These are phyloP conservation scores for Drosophila nebulosa DNA, from an alignment of 1,140 invertebrate genomes.

Conservation along the genomic window DNA sequence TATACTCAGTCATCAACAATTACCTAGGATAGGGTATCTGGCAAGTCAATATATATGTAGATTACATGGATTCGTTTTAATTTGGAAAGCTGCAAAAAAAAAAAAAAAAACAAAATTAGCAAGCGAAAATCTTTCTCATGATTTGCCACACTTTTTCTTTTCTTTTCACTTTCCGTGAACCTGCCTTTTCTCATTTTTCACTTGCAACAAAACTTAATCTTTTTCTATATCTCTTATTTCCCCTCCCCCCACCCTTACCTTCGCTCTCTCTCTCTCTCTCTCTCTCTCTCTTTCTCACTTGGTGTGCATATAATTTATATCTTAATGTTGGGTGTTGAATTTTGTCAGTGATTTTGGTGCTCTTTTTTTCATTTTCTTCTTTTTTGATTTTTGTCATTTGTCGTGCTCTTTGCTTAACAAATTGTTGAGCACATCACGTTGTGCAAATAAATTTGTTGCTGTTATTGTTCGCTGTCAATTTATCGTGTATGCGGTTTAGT, in stretches of 20 bases:
- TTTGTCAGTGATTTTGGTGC: neutral
- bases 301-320: slow-evolving; percentile 7
- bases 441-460: slow-evolving; percentile 46
- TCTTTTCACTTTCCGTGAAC: slow-evolving; percentile 15
- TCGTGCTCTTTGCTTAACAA: slow-evolving; percentile 29
- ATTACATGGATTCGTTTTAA: neutral
- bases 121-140: slow-evolving; percentile 31
- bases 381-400: slow-evolving; percentile 18
- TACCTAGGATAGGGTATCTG: neutral
- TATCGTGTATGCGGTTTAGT: slow-evolving; percentile 47
- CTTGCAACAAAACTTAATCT: neutral
- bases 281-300: neutral
- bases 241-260: neutral
- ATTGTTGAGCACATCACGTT: slow-evolving; percentile 49
- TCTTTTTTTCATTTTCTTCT: neutral
- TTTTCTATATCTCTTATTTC: neutral
- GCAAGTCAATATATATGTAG: too few relatives aligned
- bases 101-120: slow-evolving; percentile 24
- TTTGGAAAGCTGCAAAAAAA: neutral
- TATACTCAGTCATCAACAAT: too few relatives aligned
- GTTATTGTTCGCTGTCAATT: slow-evolving; percentile 44
- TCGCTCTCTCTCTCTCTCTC: neutral
- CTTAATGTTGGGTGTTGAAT: slow-evolving; percentile 25
- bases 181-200: slow-evolving; percentile 25
- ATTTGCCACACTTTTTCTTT: slow-evolving; percentile 51